Percentiles rank a stretch among this genome's conserved stretches.
These are phyloP conservation scores for Chrysodeixis includens DNA, from an alignment of 2,888 invertebrate species.

Conservation along the genomic window DNA sequence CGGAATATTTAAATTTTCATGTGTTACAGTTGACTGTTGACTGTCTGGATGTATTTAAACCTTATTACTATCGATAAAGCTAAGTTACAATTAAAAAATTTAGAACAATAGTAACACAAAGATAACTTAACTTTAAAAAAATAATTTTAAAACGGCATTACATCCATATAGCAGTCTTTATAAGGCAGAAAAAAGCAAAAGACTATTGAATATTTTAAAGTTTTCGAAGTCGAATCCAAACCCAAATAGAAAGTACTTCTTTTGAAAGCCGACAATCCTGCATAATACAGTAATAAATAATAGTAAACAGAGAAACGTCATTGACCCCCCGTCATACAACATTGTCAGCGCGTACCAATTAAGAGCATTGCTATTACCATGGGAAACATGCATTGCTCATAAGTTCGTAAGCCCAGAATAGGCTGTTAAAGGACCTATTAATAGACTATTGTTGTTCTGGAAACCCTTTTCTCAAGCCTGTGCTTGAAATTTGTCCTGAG, in stretches of 20 bases:
- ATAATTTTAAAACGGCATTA: too few species aligned
- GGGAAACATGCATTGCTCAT: constrained; percentile 64
- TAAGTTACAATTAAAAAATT: too few species aligned
- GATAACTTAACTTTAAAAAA: too few species aligned
- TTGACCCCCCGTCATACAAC: constrained; percentile 64
- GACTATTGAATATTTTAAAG: too few species aligned
- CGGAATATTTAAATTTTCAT: neutral
- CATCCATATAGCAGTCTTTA: too few species aligned
- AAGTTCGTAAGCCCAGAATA: constrained; percentile 37
- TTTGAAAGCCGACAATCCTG: constrained; percentile 15
- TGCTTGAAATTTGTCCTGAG: neutral
- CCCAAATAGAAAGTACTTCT: neutral
- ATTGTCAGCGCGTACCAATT: constrained; percentile 80
- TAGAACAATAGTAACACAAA: too few species aligned
- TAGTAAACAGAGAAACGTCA: constrained; percentile 60
- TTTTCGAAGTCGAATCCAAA: too few species aligned
- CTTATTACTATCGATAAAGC: too few species aligned
- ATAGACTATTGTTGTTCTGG: constrained; percentile 14
- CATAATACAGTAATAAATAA: constrained; percentile 9
- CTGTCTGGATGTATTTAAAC: too few species aligned
- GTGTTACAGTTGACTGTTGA: neutral
- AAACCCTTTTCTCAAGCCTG: constrained; percentile 5
- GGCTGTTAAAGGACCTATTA: constrained; percentile 19
- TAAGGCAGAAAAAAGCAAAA: too few species aligned
- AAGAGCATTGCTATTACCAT: constrained; percentile 71